phyloP scores from a whole-genome alignment of 2,888 invertebrate species.

The Hirtodrosophila cameraria region DNA sequence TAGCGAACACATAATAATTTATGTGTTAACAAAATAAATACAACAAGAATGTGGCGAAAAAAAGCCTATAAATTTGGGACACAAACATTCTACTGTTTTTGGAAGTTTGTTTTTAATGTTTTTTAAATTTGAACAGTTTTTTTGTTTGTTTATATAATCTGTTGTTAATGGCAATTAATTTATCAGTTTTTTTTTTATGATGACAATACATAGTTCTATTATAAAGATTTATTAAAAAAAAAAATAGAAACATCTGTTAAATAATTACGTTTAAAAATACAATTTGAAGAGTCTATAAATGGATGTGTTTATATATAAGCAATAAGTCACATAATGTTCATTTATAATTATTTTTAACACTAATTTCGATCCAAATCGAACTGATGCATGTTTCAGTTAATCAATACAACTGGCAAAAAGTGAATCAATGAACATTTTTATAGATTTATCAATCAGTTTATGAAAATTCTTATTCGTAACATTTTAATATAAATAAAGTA shows the following conservation, averaged over 20 bases:
- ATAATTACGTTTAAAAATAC: too few relatives aligned
- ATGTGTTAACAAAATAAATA: slow-evolving; percentile 34
- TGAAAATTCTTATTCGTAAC: too few relatives aligned
- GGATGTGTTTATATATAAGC: too few relatives aligned
- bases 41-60: slow-evolving; percentile 25
- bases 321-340: background rate
- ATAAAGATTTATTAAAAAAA: too few relatives aligned
- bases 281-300: too few relatives aligned
- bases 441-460: too few relatives aligned
- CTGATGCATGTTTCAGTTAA: background rate
- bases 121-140: slow-evolving; percentile 10
- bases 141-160: slow-evolving; percentile 9
- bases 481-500: too few relatives aligned
- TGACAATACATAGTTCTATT: background rate
- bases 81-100: slow-evolving; percentile 41
- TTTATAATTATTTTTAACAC: background rate
- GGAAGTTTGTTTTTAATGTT: slow-evolving; percentile 19
- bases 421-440: too few relatives aligned
- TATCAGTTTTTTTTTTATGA: background rate
- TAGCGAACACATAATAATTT: slow-evolving; percentile 42
- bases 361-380: background rate
- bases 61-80: slow-evolving; percentile 39
- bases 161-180: slow-evolving; percentile 13
- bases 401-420: too few relatives aligned
- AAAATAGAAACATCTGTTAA: too few relatives aligned